These are phyloP conservation scores for Eupithecia insigniata DNA, from an alignment of 2,888 invertebrate genomes.

Conservation along the genomic window DNA sequence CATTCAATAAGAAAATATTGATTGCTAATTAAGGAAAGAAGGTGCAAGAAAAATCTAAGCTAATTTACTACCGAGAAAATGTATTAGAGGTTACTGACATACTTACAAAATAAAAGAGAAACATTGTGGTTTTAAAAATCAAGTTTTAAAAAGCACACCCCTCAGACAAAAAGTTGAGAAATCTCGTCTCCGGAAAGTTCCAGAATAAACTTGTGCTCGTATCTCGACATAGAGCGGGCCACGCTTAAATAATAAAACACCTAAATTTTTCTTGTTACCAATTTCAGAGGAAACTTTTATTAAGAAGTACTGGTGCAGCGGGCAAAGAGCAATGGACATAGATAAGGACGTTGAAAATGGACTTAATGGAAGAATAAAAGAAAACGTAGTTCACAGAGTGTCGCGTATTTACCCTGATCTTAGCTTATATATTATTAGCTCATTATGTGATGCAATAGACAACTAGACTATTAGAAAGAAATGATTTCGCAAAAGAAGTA, in stretches of 20 bases:
- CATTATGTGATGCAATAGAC: neutral
- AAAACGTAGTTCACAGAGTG: neutral
- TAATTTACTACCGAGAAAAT: neutral
- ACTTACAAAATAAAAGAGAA: neutral
- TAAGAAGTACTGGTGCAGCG: constrained; percentile 21
- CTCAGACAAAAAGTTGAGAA: neutral
- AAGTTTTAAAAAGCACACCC: neutral
- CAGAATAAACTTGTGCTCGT: constrained; percentile 12
- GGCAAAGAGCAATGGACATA: neutral
- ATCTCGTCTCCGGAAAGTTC: constrained; percentile 14
- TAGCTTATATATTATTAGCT: neutral
- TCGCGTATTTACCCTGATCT: neutral
- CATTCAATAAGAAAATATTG: neutral
- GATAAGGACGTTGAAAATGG: neutral
- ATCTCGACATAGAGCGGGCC: neutral
- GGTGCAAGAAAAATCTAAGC: neutral
- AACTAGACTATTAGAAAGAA: neutral
- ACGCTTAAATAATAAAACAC: constrained; percentile 29
- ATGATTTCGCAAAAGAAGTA: neutral
- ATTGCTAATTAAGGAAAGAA: neutral
- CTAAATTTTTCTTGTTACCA: constrained; percentile 21
- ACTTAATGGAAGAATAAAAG: neutral
- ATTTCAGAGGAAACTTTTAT: constrained; percentile 25
- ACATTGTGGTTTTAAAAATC: neutral
- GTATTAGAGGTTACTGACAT: neutral